Percentiles rank a stretch among this genome's conserved stretches.
These are phyloP conservation scores for Lamellibrachia columna DNA, from an alignment of 2,888 invertebrate species.

Conservation along the genomic window DNA sequence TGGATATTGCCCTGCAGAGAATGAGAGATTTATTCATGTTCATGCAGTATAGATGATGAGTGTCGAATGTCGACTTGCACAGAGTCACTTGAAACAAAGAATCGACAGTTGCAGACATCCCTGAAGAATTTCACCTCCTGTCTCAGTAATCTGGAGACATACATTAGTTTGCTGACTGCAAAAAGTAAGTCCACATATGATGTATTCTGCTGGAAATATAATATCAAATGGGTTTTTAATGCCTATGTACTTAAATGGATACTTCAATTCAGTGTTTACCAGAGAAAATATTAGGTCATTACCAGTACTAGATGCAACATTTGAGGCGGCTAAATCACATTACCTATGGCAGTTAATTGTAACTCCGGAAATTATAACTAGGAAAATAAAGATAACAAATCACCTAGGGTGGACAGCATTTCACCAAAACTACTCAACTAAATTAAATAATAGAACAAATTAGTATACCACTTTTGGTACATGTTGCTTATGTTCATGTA, in stretches of 20 bases:
- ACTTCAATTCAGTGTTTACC: neutral
- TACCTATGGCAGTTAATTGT: neutral
- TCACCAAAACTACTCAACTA: neutral
- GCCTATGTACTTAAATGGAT: neutral
- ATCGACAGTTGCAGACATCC: slow-evolving; percentile 57
- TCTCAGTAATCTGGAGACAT: slow-evolving; percentile 57
- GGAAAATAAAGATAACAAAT: neutral
- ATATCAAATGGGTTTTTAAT: neutral
- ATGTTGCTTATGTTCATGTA: neutral
- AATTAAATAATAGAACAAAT: neutral
- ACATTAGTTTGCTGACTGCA: slow-evolving; percentile 53
- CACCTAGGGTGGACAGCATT: neutral
- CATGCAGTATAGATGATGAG: slow-evolving; percentile 62
- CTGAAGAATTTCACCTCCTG: slow-evolving; percentile 52
- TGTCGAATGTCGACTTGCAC: slow-evolving; percentile 61
- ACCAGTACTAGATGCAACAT: neutral
- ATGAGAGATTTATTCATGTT: neutral
- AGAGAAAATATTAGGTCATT: too few relatives aligned
- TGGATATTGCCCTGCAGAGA: slow-evolving; percentile 58
- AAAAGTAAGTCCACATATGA: slow-evolving; percentile 53
- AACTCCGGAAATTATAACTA: neutral
- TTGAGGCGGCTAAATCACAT: neutral
- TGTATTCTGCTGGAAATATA: neutral
- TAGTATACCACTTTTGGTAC: neutral
- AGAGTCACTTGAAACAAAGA: slow-evolving; percentile 57